Evolutionary conservation across 37 sponge, comb jelly and placozoan genomes (phyloP), one percentile per base, ranked within the genome.

Genomic region (Spongilla lacustris): DNA sequence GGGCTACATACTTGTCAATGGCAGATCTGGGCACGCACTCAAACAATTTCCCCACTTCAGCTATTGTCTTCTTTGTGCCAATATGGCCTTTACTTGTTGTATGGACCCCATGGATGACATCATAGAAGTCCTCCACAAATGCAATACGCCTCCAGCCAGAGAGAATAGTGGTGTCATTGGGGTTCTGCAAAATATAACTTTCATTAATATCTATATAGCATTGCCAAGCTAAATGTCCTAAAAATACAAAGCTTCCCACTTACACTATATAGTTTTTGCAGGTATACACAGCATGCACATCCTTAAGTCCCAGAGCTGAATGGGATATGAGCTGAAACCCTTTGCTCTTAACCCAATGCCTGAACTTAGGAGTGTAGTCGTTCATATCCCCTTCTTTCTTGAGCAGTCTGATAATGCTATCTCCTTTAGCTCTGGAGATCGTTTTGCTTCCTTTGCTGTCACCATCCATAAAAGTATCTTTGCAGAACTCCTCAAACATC

Each of bases 21-120:
- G 85, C 85, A 76, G 70, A 23, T 68, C 85, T 48, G 25, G 85
- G 85, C 71, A 85, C 37, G 32, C 78, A 76, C 11, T 76, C 78
- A 76, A 70, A 70, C 26, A 70, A 78, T 29, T 30, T 67, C 31
- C 36, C 30, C 80, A 80, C 80, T 36, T 80, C 80, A 80, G 68
- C 80, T 35, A 50, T n/a, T 13, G 71, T 82, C 69, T 82, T 69
- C 41, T 78, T 48, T 37, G 26, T 27, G 25, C 79, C 79, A 49
- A 78, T 38, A 48, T 78, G 79, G 19, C 79, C 79, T 28, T 78
- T 78, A 24, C 41, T 50, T 27, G 35, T 33, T 24, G 28, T 12
- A 48, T 78, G 79, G 28, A 78, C 50, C 19, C 41, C 66, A 38
- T 21, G 23, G 22, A 78, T 33, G 24, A 78, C 41, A 24, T 78